Evolutionary conservation across 1,140 invertebrate genomes (phyloP), one percentile per base, ranked within the genome.

Genomic region (Sipha flava): DNA sequence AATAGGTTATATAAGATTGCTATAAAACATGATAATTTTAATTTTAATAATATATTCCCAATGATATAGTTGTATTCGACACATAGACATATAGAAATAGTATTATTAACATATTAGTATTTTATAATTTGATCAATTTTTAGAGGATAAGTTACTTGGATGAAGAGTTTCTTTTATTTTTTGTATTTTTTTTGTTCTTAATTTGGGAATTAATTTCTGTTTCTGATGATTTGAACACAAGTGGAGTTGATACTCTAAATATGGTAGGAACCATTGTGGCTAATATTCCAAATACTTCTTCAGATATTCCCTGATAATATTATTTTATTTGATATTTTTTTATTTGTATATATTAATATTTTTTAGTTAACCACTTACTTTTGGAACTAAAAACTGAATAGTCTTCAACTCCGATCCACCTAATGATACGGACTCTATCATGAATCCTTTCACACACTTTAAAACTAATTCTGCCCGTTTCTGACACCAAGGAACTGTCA

Each of bases 361-460:
- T 23, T 16, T 37, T 1, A 37, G 72, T 70, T 4, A 31, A 79
- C 62, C 45, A 82, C 83, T 84, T 86, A 92, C 92, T 86, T 90
- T 89, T 29, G 93, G 93, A 14, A 95, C 90, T 75, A 94, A 85
- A 86, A 95, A 94, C 85, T 95, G 93, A 52, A 95, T 88, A 85
- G 94, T 97, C 84, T 93, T 92, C 34, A 96, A 89, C 85, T 96
- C 94, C 16, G 95, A 93, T 23, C 94, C 95, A 80, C 95, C 94
- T 91, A 91, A 94, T 1, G 93, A 94, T 7, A 94, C 92, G 89
- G 96, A 96, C 88, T 99, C 97, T 85, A 99, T 98, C 94, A 99
- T 97, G 85, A 98, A 99, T 0, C 97, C 98, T 89, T 99, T 99
- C 23, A 98, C 93, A 88, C 97, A 99, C 87, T 99, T 99, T 83